phyloP scores from a whole-genome alignment of 2,888 invertebrate genomes.

The Lordiphosa fenestrarum region DNA sequence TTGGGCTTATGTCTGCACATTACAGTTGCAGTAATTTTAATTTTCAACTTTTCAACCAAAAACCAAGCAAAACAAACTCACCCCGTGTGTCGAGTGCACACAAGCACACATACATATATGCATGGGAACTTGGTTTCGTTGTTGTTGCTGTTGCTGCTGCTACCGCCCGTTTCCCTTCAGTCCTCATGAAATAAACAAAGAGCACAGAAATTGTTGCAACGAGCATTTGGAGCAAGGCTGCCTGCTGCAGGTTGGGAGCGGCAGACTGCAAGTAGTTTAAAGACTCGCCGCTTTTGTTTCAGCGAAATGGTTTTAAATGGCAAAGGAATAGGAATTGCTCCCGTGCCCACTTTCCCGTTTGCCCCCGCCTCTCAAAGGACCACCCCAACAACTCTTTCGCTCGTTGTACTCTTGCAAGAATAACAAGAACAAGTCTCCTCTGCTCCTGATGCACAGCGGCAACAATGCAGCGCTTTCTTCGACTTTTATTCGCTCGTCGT shows the following conservation, averaged over 20 bases:
- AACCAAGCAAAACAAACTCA: conserved; percentile 28
- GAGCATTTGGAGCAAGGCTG: conserved; percentile 63
- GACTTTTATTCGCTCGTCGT: conserved; percentile 13
- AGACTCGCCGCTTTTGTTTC: conserved; percentile 49
- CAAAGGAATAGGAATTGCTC: conserved; percentile 39
- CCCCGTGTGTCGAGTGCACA: conserved; percentile 11
- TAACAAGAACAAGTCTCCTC: conserved; percentile 4
- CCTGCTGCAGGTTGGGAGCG: conserved; percentile 11
- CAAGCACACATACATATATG: conserved; percentile 11
- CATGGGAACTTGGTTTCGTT: conserved; percentile 3
- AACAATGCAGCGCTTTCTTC: conserved; percentile 16
- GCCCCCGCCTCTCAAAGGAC: conserved; percentile 32
- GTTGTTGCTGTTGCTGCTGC: conserved; percentile 43
- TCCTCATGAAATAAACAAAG: conserved; percentile 47
- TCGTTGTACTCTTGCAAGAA: conserved; percentile 5
- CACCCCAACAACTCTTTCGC: neutral
- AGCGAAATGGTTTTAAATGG: conserved; percentile 54
- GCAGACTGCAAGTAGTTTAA: conserved; percentile 33
- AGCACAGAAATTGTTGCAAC: conserved; percentile 49
- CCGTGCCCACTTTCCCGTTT: conserved; percentile 46
- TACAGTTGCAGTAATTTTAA: conserved; percentile 45
- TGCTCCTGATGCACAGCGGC: neutral
- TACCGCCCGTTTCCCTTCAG: conserved; percentile 37
- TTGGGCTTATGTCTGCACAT: conserved; percentile 45
- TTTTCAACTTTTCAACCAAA: conserved; percentile 58